phyloP scores from a whole-genome alignment of 2,113 vertebrate species.

The Illadopsis cleaveri region DNA sequence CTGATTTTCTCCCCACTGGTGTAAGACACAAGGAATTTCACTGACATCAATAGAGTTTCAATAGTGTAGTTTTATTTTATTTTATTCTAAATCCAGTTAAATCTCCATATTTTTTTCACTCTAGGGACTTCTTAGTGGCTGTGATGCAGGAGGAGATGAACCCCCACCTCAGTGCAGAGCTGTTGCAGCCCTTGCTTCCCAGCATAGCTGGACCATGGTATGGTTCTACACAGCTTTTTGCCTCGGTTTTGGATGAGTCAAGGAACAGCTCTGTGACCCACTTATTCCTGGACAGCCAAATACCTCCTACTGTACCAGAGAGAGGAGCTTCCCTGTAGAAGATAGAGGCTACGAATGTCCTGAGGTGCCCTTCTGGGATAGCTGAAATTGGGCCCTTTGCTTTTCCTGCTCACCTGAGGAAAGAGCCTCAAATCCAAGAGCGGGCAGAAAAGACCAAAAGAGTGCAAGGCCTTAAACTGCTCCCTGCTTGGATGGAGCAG shows the following conservation, averaged over 20 bases:
- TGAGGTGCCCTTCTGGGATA: background rate
- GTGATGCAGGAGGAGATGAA: background rate
- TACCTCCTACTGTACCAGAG: background rate
- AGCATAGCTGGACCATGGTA: background rate
- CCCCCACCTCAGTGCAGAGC: accelerated
- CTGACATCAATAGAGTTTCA: background rate
- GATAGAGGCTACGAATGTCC: accelerated
- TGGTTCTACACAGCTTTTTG: background rate
- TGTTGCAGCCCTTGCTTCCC: background rate
- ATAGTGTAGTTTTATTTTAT: background rate
- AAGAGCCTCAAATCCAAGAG: background rate
- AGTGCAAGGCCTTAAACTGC: background rate
- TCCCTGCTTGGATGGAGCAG: background rate
- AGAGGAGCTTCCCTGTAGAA: background rate
- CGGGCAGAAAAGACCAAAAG: background rate
- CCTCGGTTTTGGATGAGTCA: background rate
- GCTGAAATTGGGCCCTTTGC: background rate
- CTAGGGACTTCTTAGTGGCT: background rate
- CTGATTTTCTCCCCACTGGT: background rate
- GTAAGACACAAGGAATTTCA: constrained; percentile 27
- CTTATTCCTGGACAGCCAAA: background rate
- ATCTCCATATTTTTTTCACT: background rate
- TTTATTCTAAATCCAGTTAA: background rate
- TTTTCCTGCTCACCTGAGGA: background rate
- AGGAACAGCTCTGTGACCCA: background rate